Evolutionary conservation across 2,113 vertebrate genomes (phyloP).

Genomic region (Gadus chalcogrammus): DNA sequence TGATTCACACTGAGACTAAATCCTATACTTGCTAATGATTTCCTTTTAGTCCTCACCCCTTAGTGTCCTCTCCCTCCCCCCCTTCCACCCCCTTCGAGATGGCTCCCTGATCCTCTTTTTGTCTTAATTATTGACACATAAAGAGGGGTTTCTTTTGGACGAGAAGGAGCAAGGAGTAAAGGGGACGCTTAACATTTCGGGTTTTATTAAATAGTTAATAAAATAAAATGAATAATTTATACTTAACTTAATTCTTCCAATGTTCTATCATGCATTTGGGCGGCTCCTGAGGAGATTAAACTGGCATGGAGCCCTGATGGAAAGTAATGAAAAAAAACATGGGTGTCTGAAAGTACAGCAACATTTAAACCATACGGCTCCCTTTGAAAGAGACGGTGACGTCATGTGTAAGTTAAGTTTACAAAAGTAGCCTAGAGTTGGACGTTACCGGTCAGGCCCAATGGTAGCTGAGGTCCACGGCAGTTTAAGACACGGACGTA

Average conservation of each 20-base stretch:
- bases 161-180: constrained; percentile 9
- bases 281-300: neutral
- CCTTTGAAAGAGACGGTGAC: no score
- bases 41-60: constrained; percentile 64
- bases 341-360: no score
- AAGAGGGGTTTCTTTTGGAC: constrained; percentile 21
- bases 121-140: constrained; percentile 40
- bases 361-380: no score
- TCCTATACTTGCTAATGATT: constrained; percentile 87
- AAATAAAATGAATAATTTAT: neutral
- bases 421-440: no score
- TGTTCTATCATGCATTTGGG: neutral
- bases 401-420: no score
- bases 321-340: no score
- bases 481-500: no score
- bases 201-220: neutral
- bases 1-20: constrained; percentile 87
- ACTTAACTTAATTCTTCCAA: neutral
- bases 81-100: constrained; percentile 25
- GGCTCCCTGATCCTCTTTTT: constrained; percentile 5
- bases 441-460: no score
- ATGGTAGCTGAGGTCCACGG: no score
- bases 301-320: no score
- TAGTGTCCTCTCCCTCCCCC: constrained; percentile 36
- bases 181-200: constrained; percentile 8